These are phyloP conservation scores for Adela reaumurella DNA, from an alignment of 2,888 invertebrate species.

Conservation along the genomic window DNA sequence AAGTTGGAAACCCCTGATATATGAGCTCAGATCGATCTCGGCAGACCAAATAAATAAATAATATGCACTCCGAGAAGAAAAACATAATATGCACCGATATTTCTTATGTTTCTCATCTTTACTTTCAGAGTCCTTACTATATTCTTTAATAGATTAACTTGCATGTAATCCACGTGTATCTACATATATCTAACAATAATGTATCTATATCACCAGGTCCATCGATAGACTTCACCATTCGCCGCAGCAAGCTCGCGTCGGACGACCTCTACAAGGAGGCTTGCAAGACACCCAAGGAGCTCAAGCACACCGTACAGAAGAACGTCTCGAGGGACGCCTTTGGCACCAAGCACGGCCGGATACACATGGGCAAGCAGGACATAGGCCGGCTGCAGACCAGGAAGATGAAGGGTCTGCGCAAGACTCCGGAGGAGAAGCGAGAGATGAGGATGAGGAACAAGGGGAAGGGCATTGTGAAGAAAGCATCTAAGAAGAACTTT, in stretches of 20 bases:
- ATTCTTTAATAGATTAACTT: too few relatives aligned
- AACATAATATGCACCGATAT: too few relatives aligned
- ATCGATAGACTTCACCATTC: constrained; percentile 78
- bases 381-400: constrained; percentile 81
- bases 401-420: constrained; percentile 85
- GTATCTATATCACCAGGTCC: constrained; percentile 65
- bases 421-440: constrained; percentile 66
- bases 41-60: too few relatives aligned
- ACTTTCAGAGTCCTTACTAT: too few relatives aligned
- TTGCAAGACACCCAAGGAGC: constrained; percentile 73
- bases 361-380: constrained; percentile 91
- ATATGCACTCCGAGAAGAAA: too few relatives aligned
- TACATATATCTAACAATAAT: too few relatives aligned
- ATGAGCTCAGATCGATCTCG: too few relatives aligned
- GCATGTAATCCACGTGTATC: too few relatives aligned
- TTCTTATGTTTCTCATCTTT: too few relatives aligned
- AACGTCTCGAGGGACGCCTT: constrained; percentile 85
- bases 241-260: constrained; percentile 85
- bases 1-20: too few relatives aligned
- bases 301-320: constrained; percentile 81
- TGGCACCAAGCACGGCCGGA: constrained; percentile 85
- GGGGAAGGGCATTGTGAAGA: constrained; percentile 26
- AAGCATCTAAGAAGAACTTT: constrained; percentile 9
- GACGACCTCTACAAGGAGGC: constrained; percentile 84
- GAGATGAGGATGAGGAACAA: constrained; percentile 51